Evolutionary conservation across 2,797 vertebrate species (phyloP), one percentile per base, ranked within the genome.

Genomic region (Pyrocephalus nanus): DNA sequence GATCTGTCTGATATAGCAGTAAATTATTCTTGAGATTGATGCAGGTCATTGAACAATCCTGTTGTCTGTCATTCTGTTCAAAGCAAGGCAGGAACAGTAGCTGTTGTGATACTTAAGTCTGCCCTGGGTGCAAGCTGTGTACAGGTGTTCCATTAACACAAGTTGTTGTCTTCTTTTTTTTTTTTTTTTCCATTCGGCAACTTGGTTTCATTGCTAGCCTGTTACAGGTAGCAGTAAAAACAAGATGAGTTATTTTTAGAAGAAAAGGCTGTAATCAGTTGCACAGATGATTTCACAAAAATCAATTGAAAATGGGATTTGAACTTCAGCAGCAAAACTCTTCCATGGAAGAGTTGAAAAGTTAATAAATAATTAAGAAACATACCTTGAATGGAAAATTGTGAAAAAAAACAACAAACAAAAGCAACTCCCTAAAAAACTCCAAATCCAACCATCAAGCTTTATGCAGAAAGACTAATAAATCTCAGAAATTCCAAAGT

Each of bases 1-100:
- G 96, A 97, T 97, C 96, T 95, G 92, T 96, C 96, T 95, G 83
- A 95, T 97, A 96, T 45, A 96, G 96, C 94, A 91, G 94, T 97
- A 97, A 97, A 97, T 97, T 97, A 97, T 97, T 96, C 92, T 94
- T 90, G 78, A 95, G 97, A 97, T 97, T 97, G 97, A 96, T 96
- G 96, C 96, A 97, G 97, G 96, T 97, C 97, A 97, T 95, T 97
- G 97, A 97, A 90, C 97, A 96, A 76, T 94, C 91, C 94, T 87
- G 69, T 95, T 97, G 94, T 96, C 97, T 96, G 88, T 97, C 95
- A 97, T 96, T 73, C 84, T 91, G 42, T 87, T 94, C 62, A 93
- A 74, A 96, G 76, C 55, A 76, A 93, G 80, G 66, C 91, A 84
- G 88, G 82, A 93, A 61, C 53, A 75, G 84, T 94, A 85, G 92